phyloP scores from a whole-genome alignment of 2,113 vertebrate species.

The Dolichallabes microphthalmus region DNA sequence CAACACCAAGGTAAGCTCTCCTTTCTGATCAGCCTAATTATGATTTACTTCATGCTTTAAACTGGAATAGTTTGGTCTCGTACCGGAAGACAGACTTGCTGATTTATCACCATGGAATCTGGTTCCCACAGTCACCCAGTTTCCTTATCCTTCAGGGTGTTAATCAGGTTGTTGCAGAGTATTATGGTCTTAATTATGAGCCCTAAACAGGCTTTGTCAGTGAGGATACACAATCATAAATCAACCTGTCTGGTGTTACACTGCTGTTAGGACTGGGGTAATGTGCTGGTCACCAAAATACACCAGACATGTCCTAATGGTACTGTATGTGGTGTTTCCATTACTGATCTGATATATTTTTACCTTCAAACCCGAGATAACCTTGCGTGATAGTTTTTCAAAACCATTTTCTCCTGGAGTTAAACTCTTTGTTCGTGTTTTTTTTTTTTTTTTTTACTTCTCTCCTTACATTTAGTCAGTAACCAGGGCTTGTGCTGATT shows the following conservation, averaged over 20 bases:
- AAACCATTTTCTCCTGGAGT: background rate
- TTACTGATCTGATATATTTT: background rate
- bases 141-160: background rate
- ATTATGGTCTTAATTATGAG: conserved; percentile 5
- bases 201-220: background rate
- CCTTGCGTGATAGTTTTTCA: background rate
- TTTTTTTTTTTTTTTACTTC: background rate
- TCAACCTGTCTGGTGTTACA: background rate
- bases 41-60: background rate
- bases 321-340: no score
- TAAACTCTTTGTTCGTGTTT: background rate
- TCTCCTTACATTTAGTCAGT: conserved; percentile 14
- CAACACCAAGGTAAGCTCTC: conserved; percentile 88
- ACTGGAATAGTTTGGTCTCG: background rate
- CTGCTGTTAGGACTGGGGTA: background rate
- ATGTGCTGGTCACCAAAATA: background rate
- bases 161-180: background rate
- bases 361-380: background rate
- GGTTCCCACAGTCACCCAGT: background rate
- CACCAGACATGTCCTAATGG: no score
- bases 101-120: background rate
- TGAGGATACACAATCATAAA: conserved; percentile 20
- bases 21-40: background rate
- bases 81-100: background rate
- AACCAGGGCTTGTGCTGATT: background rate